Evolutionary conservation across 23 tunicate species (phyloP), one percentile per base, ranked within the genome.

Genomic region (Trididemnum nubilum): DNA sequence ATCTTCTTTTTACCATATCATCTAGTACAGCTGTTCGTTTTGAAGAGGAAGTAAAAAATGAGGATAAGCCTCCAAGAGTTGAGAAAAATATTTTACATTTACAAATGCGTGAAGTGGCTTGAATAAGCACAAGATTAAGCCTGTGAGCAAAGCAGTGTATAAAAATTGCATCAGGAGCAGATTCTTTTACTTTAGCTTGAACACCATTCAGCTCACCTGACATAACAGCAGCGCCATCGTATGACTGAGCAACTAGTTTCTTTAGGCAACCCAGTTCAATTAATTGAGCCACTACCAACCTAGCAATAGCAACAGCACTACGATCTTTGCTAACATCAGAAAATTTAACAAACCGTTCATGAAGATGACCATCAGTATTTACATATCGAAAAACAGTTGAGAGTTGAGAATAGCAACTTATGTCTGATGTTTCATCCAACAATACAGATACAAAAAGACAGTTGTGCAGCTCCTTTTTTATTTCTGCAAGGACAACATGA

Each of bases 241-340:
- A 40, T 73, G 60, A 18, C 25, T 73, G 79, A 73, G 79, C 79
- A 73, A 73, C 40, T 26, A 73, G n/a, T 9, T 73, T 40, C 29
- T 73, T 49, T 32, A 7, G 35, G 26, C 79, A 73, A 30, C 79
- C 75, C 30, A 69, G 75, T 32, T 69, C 75, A 29, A 38, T 32
- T 69, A 69, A 69, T 31, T 69, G 38, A 69, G 38, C 40, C 40
- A 30, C 75, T 29, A 69, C 37, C 5, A 69, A 69, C 33, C 39
- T 31, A 69, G 75, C 38, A 69, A 69, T n/a, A 23, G 75, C 75
- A 69, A 32, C 39, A 31, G 75, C 75, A 69, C 75, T 69, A 38
- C 75, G 75, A 69, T 69, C 75, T 34, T 69, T 69, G 38, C 75
- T 69, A 19, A 69, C 75, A 69, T 69, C 75, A 69, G 69, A 63